Conservation (phyloP, 2,888 invertebrate species). For the Heteropelma amictum region DNA sequence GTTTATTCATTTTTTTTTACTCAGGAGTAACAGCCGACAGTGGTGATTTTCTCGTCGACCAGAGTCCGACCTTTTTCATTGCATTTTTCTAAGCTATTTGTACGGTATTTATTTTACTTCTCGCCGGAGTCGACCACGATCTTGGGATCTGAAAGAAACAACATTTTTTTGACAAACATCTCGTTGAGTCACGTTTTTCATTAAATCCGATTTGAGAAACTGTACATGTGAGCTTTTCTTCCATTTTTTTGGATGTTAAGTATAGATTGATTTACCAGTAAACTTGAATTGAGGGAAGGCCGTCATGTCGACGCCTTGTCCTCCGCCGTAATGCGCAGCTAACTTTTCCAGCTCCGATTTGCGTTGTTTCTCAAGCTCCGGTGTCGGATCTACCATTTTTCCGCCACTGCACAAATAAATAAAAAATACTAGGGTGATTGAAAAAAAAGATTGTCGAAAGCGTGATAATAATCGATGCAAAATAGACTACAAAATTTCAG, state of each 20-base stretch:
- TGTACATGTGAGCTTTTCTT: too few relatives aligned
- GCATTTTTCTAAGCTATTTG: constrained; percentile 48
- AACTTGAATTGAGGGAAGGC: constrained; percentile 94
- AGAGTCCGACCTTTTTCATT: constrained; percentile 26
- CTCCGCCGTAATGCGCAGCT: constrained; percentile 87
- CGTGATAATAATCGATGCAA: too few relatives aligned
- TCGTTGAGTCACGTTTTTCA: background rate
- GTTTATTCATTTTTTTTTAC: constrained; percentile 22
- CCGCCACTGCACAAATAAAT: constrained; percentile 82
- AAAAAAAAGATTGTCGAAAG: background rate
- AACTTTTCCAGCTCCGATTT: constrained; percentile 90
- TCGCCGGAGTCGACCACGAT: constrained; percentile 51
- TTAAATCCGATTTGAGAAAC: too few relatives aligned
- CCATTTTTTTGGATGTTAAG: too few relatives aligned
- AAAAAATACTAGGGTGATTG: background rate
- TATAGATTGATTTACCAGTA: constrained; percentile 76
- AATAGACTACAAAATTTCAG: background rate
- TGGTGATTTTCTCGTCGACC: constrained; percentile 10
- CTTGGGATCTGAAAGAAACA: constrained; percentile 64
- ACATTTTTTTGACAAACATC: background rate
- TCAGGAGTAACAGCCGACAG: constrained; percentile 37
- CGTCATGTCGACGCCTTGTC: constrained; percentile 89
- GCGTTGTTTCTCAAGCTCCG: constrained; percentile 86
- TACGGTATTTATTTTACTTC: constrained; percentile 42
- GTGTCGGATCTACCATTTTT: constrained; percentile 89